These are phyloP conservation scores for Cotesia glomerata DNA, from an alignment of 1,140 invertebrate genomes.

Conservation along the genomic window DNA sequence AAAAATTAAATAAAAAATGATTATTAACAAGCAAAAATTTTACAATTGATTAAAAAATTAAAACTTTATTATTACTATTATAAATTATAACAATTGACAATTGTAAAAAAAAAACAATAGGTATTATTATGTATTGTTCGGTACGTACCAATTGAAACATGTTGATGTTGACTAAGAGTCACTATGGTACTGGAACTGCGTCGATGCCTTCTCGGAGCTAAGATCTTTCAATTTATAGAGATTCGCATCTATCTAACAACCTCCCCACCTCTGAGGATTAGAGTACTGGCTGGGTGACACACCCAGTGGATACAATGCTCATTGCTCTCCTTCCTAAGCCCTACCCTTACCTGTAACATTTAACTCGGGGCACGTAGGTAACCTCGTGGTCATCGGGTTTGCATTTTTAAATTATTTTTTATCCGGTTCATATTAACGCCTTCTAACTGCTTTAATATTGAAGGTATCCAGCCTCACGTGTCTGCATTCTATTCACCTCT, in stretches of 20 bases:
- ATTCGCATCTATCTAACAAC: conserved; percentile 45
- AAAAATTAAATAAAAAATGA: no score
- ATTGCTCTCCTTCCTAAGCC: conserved; percentile 45
- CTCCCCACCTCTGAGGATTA: conserved; percentile 46
- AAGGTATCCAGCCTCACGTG: no score
- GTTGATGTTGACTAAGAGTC: conserved; percentile 26
- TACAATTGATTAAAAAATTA: no score
- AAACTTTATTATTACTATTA: no score
- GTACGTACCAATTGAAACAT: conserved; percentile 47
- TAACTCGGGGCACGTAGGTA: conserved; percentile 37
- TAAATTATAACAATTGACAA: not conserved
- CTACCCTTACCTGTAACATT: conserved; percentile 47
- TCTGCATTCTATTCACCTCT: no score
- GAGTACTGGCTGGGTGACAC: conserved; percentile 39
- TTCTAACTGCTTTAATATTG: not conserved
- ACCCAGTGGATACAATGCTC: conserved; percentile 43
- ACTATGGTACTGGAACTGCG: not conserved
- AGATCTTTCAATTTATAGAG: conserved; percentile 61
- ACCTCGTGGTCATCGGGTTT: conserved; percentile 20
- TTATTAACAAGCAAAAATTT: no score
- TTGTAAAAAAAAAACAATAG: not conserved
- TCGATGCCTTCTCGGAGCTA: conserved; percentile 41
- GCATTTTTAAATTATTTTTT: not conserved
- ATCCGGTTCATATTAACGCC: not conserved
- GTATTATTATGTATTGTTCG: not conserved